Percentiles rank a stretch among this genome's conserved stretches.
Evolutionary conservation across 2,888 invertebrate species (phyloP).

Genomic region (Uropetala carovei): DNA sequence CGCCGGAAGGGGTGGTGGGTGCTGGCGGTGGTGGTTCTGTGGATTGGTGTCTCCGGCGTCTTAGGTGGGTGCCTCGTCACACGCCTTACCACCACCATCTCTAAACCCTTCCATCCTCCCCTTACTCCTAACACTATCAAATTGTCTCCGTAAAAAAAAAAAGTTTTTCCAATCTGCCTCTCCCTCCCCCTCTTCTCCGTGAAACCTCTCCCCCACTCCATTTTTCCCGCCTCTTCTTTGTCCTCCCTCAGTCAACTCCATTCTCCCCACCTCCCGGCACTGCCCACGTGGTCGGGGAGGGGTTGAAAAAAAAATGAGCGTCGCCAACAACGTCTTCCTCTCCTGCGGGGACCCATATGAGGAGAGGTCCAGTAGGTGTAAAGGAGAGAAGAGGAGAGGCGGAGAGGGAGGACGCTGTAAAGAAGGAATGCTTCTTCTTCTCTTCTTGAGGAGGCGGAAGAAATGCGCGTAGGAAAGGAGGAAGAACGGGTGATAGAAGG

Average conservation of each 20-base stretch:
- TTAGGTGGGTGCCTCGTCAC: background rate
- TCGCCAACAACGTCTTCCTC: background rate
- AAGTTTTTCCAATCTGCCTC: background rate
- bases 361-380: conserved; percentile 65
- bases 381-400: conserved; percentile 38
- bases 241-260: background rate
- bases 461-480: conserved; percentile 66
- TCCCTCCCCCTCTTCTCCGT: background rate
- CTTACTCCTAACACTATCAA: background rate
- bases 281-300: background rate
- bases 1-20: background rate
- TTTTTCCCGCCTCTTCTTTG: no score
- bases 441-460: conserved; percentile 45
- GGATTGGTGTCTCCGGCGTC: no score
- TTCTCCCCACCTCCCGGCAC: no score
- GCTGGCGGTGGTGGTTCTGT: no score
- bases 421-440: conserved; percentile 9
- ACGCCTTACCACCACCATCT: background rate
- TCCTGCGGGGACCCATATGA: background rate
- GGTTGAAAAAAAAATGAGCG: background rate
- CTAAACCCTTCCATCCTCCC: background rate
- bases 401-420: background rate
- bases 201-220: background rate
- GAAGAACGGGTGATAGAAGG: conserved; percentile 67
- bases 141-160: background rate